These are phyloP conservation scores for Synanthedon andrenaeformis DNA, from an alignment of 2,888 invertebrate genomes.

Conservation along the genomic window DNA sequence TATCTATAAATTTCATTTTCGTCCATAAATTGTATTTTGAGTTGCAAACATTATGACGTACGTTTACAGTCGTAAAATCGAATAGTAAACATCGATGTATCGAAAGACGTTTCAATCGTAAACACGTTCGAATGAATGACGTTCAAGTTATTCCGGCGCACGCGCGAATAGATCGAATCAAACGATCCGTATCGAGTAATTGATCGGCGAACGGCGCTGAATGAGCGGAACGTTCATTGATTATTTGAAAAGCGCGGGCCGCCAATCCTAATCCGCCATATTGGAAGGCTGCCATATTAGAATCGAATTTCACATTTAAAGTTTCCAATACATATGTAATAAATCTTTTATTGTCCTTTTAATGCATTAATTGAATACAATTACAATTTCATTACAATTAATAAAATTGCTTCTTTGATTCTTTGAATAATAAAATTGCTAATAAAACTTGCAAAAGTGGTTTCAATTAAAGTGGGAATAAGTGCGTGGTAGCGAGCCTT, in stretches of 20 bases:
- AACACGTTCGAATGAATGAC: constrained; percentile 4
- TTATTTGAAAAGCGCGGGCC: constrained; percentile 5
- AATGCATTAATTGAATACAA: no score
- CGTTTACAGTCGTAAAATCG: not conserved
- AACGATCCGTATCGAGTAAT: constrained; percentile 8
- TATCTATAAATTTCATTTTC: not conserved
- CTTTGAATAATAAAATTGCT: no score
- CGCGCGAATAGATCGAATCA: constrained; percentile 6
- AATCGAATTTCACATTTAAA: constrained; percentile 4
- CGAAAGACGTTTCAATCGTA: constrained; percentile 1
- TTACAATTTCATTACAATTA: no score
- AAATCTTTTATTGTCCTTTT: no score
- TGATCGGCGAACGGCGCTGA: constrained; percentile 10
- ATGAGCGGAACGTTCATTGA: constrained; percentile 13
- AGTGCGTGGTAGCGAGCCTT: no score
- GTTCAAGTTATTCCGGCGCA: constrained; percentile 1
- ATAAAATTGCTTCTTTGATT: no score
- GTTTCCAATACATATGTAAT: no score
- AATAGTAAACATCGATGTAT: not conserved
- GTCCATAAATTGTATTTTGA: not conserved
- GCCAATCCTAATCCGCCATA: constrained; percentile 6
- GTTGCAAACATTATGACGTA: not conserved
- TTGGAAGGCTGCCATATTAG: constrained; percentile 16
- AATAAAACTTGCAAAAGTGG: no score
- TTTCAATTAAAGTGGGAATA: no score